Conservation (phyloP, 2,113 vertebrate species). For the Blennius ocellaris region DNA sequence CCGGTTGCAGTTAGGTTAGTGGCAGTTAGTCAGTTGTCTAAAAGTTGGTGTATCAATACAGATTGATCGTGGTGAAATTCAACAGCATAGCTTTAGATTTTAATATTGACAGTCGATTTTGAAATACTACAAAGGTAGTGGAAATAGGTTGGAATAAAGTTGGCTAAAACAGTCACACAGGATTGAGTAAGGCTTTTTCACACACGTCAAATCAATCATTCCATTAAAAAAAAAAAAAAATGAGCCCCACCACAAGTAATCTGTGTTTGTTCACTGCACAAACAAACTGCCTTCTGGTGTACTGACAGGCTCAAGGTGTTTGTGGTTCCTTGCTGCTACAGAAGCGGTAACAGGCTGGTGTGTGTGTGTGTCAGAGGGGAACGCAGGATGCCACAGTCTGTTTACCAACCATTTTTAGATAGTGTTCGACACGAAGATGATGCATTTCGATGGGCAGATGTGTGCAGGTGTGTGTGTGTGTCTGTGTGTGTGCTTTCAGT, state of each 20-base stretch:
- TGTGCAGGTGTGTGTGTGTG: no score
- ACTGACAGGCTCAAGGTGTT: neutral
- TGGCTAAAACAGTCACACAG: no score
- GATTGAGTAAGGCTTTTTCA: no score
- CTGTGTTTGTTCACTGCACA: neutral
- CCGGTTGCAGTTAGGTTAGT: no score
- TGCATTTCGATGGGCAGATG: neutral
- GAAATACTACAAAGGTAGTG: no score
- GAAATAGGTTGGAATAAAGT: no score
- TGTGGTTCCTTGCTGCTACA: constrained; percentile 2
- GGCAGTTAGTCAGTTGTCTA: no score
- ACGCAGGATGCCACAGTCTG: constrained; percentile 3
- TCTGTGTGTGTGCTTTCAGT: neutral
- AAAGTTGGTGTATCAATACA: no score
- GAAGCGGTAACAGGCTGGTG: neutral
- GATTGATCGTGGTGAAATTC: no score
- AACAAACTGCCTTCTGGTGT: neutral
- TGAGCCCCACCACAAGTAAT: neutral
- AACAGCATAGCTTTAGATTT: no score
- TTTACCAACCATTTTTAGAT: neutral
- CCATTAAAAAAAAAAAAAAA: neutral
- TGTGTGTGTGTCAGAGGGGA: neutral
- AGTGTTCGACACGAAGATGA: neutral
- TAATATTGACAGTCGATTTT: no score
- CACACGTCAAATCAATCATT: neutral